Evolutionary conservation across 2,113 vertebrate genomes (phyloP), one percentile per base, ranked within the genome.

Genomic region (Malurus alboscapulatus): DNA sequence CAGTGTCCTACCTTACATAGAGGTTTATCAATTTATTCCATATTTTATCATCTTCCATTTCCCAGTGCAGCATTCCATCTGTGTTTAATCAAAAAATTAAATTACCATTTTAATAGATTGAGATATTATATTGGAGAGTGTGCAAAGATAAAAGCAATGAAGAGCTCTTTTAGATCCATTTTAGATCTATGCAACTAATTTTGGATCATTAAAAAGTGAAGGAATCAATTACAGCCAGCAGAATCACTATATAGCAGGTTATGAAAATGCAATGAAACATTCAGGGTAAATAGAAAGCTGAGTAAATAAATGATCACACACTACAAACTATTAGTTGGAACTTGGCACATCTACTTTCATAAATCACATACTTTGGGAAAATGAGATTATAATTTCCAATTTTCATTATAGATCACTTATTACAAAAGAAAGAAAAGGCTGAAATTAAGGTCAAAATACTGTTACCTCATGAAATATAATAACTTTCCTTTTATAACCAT

Each of bases 41-140:
- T 58, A 83, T 92, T 89, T 93, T 65, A 85, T 94, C 42, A 45
- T 83, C 50, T 82, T 74, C 51, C 5, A 1, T 87, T 87, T 87
- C 62, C 7, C 22, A 90, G 25, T 58, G 58, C 26, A 83, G 24
- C 47, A 69, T 76, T 89, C 54, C 38, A 84, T 87, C 84, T 78
- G 68, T 53, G 32, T 78, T 92, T 91, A 89, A 93, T 94, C 7
- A 82, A 74, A 93, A 88, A 93, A 93, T 58, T 71, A 81, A 93
- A 94, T 94, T 84, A 79, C 7, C 38, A 82, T 94, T 91, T 94
- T 90, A 88, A 94, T 92, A 74, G 44, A 91, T 77, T 73, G 47
- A 92, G 67, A 83, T 86, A 78, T 54, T 88, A 53, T 57, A 89
- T 58, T 30, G 61, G 34, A 66, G 75, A 82, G 16, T 10, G 21